Percentiles rank a stretch among this genome's conserved stretches.
phyloP scores from a whole-genome alignment of 2,797 vertebrate species.

The Danio jaintianensis region DNA sequence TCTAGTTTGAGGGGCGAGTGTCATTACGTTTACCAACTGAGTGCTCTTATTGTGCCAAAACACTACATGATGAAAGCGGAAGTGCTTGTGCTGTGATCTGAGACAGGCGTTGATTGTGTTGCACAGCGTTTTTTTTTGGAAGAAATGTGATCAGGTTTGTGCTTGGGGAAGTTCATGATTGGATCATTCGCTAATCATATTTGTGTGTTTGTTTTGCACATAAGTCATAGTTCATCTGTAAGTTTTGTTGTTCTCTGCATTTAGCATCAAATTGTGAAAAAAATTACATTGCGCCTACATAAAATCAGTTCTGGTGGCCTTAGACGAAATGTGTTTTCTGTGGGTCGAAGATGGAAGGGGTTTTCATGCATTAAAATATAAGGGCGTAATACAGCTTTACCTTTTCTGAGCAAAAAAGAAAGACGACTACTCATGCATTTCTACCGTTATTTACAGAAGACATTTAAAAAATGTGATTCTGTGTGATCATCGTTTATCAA shows the following conservation, averaged over 20 bases:
- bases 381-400: background rate
- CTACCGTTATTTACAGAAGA: too few species aligned
- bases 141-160: background rate
- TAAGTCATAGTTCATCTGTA: background rate
- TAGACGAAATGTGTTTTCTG: background rate
- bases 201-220: conserved; percentile 23
- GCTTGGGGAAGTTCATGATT: background rate
- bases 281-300: background rate
- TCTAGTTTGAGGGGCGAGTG: conserved; percentile 83
- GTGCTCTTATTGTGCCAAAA: conserved; percentile 51
- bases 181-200: background rate
- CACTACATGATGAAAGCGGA: conserved; percentile 11
- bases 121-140: background rate
- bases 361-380: conserved; percentile 18
- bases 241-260: background rate
- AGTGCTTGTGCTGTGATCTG: background rate
- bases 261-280: background rate
- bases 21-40: conserved; percentile 33
- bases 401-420: too few species aligned
- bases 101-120: background rate
- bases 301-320: background rate
- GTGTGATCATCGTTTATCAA: too few species aligned
- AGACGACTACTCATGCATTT: too few species aligned
- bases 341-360: background rate
- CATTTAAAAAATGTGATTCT: too few species aligned